Evolutionary conservation across 2,888 invertebrate genomes (phyloP).

Genomic region (Allacma fusca): DNA sequence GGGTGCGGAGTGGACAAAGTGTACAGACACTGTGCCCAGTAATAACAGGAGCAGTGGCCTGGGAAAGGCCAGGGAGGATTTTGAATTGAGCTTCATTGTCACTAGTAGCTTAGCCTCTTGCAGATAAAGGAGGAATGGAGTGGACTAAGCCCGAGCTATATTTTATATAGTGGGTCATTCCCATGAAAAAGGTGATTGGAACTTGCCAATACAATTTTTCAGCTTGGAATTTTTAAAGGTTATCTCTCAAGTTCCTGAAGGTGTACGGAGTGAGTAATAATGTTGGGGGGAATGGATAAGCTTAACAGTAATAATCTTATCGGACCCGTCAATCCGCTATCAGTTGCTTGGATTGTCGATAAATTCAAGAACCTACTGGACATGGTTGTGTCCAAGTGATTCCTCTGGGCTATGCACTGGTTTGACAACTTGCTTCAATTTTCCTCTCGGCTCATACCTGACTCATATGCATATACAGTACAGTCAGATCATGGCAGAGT

Average conservation of each 20-base stretch:
- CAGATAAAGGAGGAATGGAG: not conserved
- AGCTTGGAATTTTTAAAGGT: not conserved
- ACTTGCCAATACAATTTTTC: not conserved
- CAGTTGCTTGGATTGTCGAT: not conserved
- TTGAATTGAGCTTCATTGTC: not conserved
- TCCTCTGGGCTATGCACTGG: not conserved
- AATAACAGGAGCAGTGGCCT: no score
- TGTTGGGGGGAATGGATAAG: not conserved
- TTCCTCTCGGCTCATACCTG: not conserved
- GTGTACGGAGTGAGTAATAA: not conserved
- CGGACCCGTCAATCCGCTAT: conserved; percentile 13
- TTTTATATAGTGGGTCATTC: conserved; percentile 7
- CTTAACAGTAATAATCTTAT: not conserved
- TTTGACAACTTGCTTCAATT: conserved; percentile 7
- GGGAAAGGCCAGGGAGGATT: no score
- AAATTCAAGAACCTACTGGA: not conserved
- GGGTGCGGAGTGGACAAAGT: not conserved
- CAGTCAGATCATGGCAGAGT: no score
- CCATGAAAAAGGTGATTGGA: not conserved
- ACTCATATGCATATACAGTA: no score
- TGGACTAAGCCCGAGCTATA: not conserved
- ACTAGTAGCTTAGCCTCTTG: not conserved
- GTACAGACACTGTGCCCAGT: not conserved
- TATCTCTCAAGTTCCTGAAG: not conserved
- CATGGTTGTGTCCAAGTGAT: conserved; percentile 6